Percentiles rank a stretch among this genome's conserved stretches.
These are phyloP conservation scores for Axinella damicornis DNA, from an alignment of 37 sponge, comb jelly and placozoan species.

Conservation along the genomic window DNA sequence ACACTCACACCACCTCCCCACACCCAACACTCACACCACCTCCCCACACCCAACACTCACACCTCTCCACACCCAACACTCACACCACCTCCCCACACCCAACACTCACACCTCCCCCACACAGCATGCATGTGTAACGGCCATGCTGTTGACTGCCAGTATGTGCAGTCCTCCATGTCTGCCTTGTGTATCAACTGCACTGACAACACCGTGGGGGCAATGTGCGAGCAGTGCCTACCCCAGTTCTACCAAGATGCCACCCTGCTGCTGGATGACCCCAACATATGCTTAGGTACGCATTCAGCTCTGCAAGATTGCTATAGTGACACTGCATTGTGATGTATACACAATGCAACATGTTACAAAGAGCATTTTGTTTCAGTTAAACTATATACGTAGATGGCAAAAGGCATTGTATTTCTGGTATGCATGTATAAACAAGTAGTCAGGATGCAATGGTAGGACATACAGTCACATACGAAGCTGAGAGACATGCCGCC, in stretches of 20 bases:
- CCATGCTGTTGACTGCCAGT: slow-evolving; percentile 73
- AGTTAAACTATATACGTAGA: not conserved
- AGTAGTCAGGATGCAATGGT: too few relatives aligned
- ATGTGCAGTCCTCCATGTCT: not conserved
- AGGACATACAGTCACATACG: too few relatives aligned
- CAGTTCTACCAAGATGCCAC: slow-evolving; percentile 64
- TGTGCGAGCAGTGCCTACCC: slow-evolving; percentile 66
- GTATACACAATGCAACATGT: not conserved
- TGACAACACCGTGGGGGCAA: slow-evolving; percentile 74
- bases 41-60: too few relatives aligned
- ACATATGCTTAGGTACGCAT: slow-evolving; percentile 72
- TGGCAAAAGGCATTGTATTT: too few relatives aligned
- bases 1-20: too few relatives aligned
- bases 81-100: too few relatives aligned
- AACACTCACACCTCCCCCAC: not conserved
- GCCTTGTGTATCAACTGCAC: slow-evolving; percentile 73
- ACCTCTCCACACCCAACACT: too few relatives aligned
- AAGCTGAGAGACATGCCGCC: too few relatives aligned
- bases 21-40: too few relatives aligned
- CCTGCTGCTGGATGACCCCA: slow-evolving; percentile 55
- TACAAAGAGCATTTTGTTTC: not conserved
- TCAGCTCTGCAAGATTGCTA: not conserved
- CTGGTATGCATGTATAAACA: too few relatives aligned
- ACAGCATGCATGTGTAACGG: slow-evolving; percentile 73
- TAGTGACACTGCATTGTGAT: not conserved